Evolutionary conservation across 23 tunicate species (phyloP), one percentile per base, ranked within the genome.

Genomic region (Clavelina lepadiformis): DNA sequence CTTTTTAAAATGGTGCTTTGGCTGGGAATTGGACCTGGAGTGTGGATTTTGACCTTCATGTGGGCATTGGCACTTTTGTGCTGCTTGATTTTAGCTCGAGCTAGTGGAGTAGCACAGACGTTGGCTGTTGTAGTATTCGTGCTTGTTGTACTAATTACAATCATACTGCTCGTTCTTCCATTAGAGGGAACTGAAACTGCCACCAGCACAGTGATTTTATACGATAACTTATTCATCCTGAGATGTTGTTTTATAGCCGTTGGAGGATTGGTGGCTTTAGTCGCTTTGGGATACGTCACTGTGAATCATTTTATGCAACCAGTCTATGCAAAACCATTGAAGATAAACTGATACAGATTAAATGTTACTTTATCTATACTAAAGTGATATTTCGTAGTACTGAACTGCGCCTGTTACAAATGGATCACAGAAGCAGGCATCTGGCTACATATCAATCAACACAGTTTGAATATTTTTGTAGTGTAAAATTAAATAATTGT

Each of bases 241-340:
- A 57, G 83, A 3, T 77, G 68, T 35, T 30, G 41, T 27, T 56
- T 67, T 3, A 56, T 77, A 26, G 83, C 46, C 23, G 56, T 57
- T 19, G 83, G 67, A 2, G 29, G 67, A 19, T n/a, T 57, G 23
- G 26, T 38, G 38, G 31, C 68, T 5, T 34, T 77, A 6, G 51
- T 38, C 19, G 83, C 41, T 1, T 44, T 77, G 28, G 58, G 28
- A 41, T 65, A 56, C 44, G 67, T 53, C 25, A 32, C 57, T 20
- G 33, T 67, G 19, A 28, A 29, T 30, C 72, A 67, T 77, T 24
- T 54, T 22, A 65, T 73, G 45, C 59, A 77, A 58, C 74, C 83
- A 49, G 68, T 77, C 26, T 67, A 66, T 77, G 83, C 83, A 21
- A 67, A 68, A 38, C 75, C 75, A 3, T 57, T 77, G 28, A 77